Conservation (phyloP, 2,888 invertebrate genomes). For the Lacanobia oleracea region DNA sequence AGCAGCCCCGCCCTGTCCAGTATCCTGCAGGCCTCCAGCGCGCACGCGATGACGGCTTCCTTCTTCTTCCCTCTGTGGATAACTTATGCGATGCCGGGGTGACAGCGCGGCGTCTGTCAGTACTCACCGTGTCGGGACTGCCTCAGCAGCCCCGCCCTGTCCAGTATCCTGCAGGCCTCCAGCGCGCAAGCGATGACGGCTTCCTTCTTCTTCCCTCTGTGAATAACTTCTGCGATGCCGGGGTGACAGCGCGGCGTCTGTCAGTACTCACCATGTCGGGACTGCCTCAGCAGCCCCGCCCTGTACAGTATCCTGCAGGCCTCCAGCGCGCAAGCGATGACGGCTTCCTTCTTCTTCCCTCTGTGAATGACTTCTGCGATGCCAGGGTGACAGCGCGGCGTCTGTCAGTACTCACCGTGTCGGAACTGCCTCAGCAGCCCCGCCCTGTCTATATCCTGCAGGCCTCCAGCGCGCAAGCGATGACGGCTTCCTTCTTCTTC, state of each 20-base stretch:
- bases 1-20: conserved; percentile 91
- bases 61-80: conserved; percentile 98
- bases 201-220: conserved; percentile 98
- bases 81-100: conserved; percentile 95
- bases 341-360: conserved; percentile 98
- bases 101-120: conserved; percentile 93
- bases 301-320: conserved; percentile 98
- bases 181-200: conserved; percentile 97
- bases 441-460: conserved; percentile 97
- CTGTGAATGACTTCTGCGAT: conserved; percentile 96
- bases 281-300: conserved; percentile 95
- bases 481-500: conserved; percentile 94
- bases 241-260: conserved; percentile 95
- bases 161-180: conserved; percentile 96
- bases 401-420: conserved; percentile 97
- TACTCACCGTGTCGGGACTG: conserved; percentile 96
- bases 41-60: conserved; percentile 97
- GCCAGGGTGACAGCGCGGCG: conserved; percentile 93
- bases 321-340: conserved; percentile 97
- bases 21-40: conserved; percentile 98
- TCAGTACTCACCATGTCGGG: conserved; percentile 96
- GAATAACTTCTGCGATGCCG: conserved; percentile 95
- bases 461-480: conserved; percentile 98
- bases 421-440: conserved; percentile 96
- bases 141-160: conserved; percentile 95